Conservation (phyloP, 2,113 vertebrate genomes). For the Gavia stellata region DNA sequence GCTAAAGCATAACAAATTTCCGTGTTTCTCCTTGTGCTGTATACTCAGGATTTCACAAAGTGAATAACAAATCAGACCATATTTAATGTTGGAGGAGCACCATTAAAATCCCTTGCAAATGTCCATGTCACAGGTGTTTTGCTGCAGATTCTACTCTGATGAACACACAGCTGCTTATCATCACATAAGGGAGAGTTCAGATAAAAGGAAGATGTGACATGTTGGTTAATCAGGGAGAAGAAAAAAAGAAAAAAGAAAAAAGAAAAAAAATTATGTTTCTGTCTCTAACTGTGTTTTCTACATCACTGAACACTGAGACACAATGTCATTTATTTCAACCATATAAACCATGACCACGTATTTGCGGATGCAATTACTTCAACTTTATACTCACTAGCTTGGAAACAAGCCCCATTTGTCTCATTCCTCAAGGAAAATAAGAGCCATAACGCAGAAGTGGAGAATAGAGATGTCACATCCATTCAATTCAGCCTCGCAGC, state of each 20-base stretch:
- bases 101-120: not conserved
- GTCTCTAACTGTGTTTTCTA: conserved; percentile 49
- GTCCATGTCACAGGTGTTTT: conserved; percentile 17
- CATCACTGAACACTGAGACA: conserved; percentile 31
- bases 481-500: not conserved
- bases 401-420: conserved; percentile 45
- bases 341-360: conserved; percentile 31
- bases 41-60: not conserved
- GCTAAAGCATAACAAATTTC: conserved; percentile 7
- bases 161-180: conserved; percentile 7
- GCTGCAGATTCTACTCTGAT: not conserved
- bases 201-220: not conserved
- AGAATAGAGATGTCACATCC: conserved; percentile 52
- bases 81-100: not conserved
- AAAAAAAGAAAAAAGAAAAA: not conserved
- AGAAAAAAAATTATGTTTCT: not conserved
- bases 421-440: conserved; percentile 59
- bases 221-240: conserved; percentile 46
- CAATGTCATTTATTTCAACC: conserved; percentile 47
- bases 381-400: conserved; percentile 53
- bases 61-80: not conserved
- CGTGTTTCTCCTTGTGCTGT: not conserved
- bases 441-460: conserved; percentile 5
- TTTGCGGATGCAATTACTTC: conserved; percentile 50
- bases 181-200: not conserved